Percentiles rank a stretch among this genome's conserved stretches.
Conservation (phyloP, 2,888 invertebrate genomes). For the Ormyrus rosae region DNA sequence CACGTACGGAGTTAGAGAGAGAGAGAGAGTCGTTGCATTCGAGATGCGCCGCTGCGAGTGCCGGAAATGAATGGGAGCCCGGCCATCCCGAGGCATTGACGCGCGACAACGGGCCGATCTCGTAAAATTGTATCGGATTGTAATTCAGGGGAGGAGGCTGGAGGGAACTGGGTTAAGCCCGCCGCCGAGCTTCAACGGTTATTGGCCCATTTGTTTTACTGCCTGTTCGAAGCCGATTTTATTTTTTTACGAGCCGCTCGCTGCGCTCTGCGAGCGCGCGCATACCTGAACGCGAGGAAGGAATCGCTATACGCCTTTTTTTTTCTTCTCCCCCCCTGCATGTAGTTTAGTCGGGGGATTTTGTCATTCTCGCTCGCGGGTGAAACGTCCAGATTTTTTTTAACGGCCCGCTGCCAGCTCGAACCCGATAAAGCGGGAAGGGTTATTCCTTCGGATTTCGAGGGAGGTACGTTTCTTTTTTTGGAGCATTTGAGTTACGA, state of each 20-base stretch:
- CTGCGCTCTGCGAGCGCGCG: background rate
- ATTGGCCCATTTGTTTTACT: slow-evolving; percentile 53
- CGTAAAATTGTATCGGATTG: slow-evolving; percentile 52
- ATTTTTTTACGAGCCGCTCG: slow-evolving; percentile 35
- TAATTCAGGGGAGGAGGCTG: slow-evolving; percentile 21
- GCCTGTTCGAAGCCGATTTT: slow-evolving; percentile 25
- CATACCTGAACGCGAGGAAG: background rate
- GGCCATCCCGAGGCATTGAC: slow-evolving; percentile 46
- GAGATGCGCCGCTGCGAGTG: slow-evolving; percentile 17
- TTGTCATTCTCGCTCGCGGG: too few species aligned
- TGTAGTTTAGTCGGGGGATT: too few species aligned
- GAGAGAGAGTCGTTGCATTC: background rate
- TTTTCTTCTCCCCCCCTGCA: too few species aligned
- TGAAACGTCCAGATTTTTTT: too few species aligned
- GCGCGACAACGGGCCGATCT: slow-evolving; percentile 43
- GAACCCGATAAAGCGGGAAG: too few species aligned
- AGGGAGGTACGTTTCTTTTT: too few species aligned
- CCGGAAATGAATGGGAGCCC: slow-evolving; percentile 34
- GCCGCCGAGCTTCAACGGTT: background rate
- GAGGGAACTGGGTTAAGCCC: slow-evolving; percentile 42
- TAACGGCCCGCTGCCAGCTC: too few species aligned
- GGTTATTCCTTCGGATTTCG: too few species aligned
- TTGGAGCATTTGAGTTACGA: too few species aligned
- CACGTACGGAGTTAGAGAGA: too few species aligned
- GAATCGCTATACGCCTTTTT: too few species aligned